Conservation (phyloP, 2,113 vertebrate genomes). For the Polypterus bichir region DNA sequence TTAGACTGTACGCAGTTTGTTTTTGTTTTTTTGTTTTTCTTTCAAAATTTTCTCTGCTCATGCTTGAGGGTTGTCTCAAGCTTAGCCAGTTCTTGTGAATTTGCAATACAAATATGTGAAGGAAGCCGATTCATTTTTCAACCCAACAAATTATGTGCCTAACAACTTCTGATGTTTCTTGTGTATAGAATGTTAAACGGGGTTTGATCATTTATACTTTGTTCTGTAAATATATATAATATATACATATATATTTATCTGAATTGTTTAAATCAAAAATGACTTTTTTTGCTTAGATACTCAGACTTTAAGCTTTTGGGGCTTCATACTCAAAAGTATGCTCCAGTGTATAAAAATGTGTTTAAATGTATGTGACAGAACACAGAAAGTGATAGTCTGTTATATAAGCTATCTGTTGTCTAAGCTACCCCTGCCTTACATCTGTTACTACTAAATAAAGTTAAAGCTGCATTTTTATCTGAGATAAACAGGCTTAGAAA, state of each 20-base stretch:
- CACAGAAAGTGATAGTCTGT: slow-evolving; percentile 34
- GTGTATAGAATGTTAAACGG: slow-evolving; percentile 62
- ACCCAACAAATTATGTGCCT: slow-evolving; percentile 57
- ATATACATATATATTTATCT: slow-evolving; percentile 52
- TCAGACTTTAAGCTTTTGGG: slow-evolving; percentile 29
- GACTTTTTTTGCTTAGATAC: slow-evolving; percentile 43
- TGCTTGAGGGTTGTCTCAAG: no score
- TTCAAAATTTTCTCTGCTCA: slow-evolving; percentile 7
- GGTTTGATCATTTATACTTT: slow-evolving; percentile 82
- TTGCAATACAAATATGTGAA: slow-evolving; percentile 14
- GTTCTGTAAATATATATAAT: slow-evolving; percentile 86
- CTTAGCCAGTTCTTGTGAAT: slow-evolving; percentile 8
- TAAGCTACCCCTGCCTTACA: slow-evolving; percentile 33
- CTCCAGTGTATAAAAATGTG: slow-evolving; percentile 22
- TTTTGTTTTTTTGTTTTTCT: slow-evolving; percentile 13
- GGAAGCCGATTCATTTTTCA: slow-evolving; percentile 23
- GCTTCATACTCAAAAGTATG: background rate
- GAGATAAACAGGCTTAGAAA: no score
- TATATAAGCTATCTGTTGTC: slow-evolving; percentile 45
- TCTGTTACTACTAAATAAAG: slow-evolving; percentile 28
- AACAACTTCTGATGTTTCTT: slow-evolving; percentile 76
- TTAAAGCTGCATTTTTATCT: slow-evolving; percentile 33
- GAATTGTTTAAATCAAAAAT: slow-evolving; percentile 44
- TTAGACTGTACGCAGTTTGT: slow-evolving; percentile 14
- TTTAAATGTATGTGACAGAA: slow-evolving; percentile 38